Evolutionary conservation across 2,113 vertebrate species (phyloP), one percentile per base, ranked within the genome.

Genomic region (Synchiropus splendidus): DNA sequence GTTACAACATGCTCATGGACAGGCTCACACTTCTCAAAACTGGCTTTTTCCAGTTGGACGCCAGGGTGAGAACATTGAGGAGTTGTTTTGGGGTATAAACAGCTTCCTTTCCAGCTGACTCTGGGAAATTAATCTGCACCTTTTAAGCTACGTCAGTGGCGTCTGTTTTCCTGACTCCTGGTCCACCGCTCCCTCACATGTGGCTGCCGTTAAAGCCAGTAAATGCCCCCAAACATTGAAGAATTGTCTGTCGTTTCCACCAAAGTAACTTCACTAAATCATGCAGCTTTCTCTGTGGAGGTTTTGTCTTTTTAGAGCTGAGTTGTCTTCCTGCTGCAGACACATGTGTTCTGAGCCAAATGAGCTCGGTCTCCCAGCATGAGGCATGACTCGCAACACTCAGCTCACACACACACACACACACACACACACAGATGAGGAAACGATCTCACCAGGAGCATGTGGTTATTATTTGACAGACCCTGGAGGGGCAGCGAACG

Each of bases 301-400:
- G 35, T 18, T 46, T 16, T 36, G 14, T 38, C 14, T 39, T 31
- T 12, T 21, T 36, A 18, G 16, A 14, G 17, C 35, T 18, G 36
- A 53, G 36, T 64, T 51, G 55, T 61, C 48, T 47, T 32, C 32
- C 38, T 53, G 30, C 39, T 12, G 56, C n/a, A 36, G 70, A 67
- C 65, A 67, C 64, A 72, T 72, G 55, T 66, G 61, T 59, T 54
- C 40, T 37, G 41, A 70, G 59, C 45, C 62, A 71, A 64, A 72
- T 47, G 12, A 53, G 52, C 54, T 59, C 37, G 51, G 49, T 72
- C 48, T 74, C 75, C 31, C 68, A 81, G 77, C 74, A 71, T 76
- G 77, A 63, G 65, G 55, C 11, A 54, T 86, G 77, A 83, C 71
- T 80, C 79, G 82, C 13, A 27, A 4, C 38, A 43, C 57, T 54